Base-by-base conservation (phyloP, 2,888 invertebrate species). In the Petrolisthes manimaculis region DNA sequence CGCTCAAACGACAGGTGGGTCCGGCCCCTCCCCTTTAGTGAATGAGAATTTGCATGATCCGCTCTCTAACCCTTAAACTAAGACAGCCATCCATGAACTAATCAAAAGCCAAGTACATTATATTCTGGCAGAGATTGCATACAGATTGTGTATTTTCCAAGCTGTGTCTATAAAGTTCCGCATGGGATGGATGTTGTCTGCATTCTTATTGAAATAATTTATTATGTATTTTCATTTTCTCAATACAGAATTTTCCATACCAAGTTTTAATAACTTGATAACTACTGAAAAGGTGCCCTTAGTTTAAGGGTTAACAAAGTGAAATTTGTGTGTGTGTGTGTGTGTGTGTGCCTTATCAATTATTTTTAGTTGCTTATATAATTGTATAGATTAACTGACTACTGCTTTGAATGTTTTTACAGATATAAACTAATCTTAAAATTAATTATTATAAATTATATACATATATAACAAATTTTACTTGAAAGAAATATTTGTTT, bases 1-100 rank as follows among this genome's bases (percentile, higher is more conserved):
- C 88, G 88, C 88, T 88, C 88, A 88, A 88, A 84, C 80, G 88
- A 88, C 88, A 88, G 88, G 88, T 88, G 88, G 88, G 88, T 84
- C 87, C 83, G 79, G 79, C 88, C 88, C 88, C 86, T 61, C 71
- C 71, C 71, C 21, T 79, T 81, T 84, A 88, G 81, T 88, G 79
- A 67, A 88, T 88, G 84, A 88, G 51, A 81, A n/a, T 71, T 80
- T 84, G 88, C 88, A 88, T 88, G 88, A 67, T 9, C 18, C 84
- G 24, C 75, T 77, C 9, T 61, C 75, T n/a, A 83, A 24, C 61
- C 61, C 37, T 18, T 85, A 54, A 78, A 67, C n/a, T 71, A 56
- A 54, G 71, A 55, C 74, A 37, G 37, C 37, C 37, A 37, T 37
- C 37, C 37, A 51, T 24, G 53, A 4, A 12, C 54, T 54, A 56